Evolutionary conservation across 2,888 invertebrate species (phyloP).

Genomic region (Trachelus troglodyta): DNA sequence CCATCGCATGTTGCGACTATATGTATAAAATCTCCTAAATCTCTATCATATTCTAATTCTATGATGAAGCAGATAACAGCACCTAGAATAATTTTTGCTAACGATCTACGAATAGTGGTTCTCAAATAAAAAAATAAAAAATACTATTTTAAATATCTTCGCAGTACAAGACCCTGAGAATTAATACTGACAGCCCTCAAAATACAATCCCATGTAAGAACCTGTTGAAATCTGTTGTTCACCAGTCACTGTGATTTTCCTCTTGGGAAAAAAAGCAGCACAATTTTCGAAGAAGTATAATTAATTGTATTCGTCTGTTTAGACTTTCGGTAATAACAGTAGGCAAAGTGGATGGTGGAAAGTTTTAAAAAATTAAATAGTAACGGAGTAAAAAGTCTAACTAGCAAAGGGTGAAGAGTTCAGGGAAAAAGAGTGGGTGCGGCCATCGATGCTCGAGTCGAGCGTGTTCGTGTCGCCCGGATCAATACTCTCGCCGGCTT

Average conservation of each 20-base stretch:
- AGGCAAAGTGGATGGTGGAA: background rate
- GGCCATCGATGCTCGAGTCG: conserved; percentile 12
- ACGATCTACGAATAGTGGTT: background rate
- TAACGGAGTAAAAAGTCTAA: background rate
- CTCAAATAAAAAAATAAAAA: background rate
- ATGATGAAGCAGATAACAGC: background rate
- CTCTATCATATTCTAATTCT: background rate
- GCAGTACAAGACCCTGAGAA: background rate
- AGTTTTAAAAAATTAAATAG: background rate
- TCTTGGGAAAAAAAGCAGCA: background rate
- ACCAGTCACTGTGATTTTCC: background rate
- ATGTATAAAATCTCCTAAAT: background rate
- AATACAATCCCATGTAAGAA: background rate
- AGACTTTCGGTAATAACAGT: background rate
- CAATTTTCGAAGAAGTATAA: background rate
- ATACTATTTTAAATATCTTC: background rate
- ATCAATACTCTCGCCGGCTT: conserved; percentile 13
- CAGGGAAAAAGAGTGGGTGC: conserved; percentile 4
- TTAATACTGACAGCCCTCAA: background rate
- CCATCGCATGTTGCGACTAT: background rate
- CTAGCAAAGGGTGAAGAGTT: background rate
- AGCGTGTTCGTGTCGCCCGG: conserved; percentile 8
- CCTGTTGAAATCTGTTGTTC: background rate
- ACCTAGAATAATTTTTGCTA: background rate
- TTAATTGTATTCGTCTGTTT: background rate